These are phyloP conservation scores for Lagorchestes hirsutus DNA, from an alignment of 2,797 vertebrate genomes.

Conservation along the genomic window DNA sequence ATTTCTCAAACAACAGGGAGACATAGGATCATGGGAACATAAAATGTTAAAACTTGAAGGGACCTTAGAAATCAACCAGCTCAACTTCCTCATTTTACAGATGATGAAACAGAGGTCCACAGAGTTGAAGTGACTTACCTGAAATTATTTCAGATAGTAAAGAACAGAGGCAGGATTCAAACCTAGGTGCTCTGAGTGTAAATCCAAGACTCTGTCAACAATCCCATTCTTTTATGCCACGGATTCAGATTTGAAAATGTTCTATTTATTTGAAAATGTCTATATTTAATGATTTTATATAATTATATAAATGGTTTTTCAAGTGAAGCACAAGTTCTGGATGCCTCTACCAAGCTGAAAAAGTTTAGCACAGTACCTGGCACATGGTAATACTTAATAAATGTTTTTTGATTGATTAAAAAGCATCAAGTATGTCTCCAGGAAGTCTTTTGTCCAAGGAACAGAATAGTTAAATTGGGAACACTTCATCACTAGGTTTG, in stretches of 20 bases:
- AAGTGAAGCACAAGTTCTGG: background rate
- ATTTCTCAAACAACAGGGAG: background rate
- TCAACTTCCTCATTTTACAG: background rate
- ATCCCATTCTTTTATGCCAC: background rate
- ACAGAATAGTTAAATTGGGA: background rate
- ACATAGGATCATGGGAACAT: background rate
- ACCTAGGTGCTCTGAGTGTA: background rate
- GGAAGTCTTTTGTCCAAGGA: background rate
- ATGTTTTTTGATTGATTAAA: background rate
- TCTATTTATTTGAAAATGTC: background rate
- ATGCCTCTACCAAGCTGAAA: background rate
- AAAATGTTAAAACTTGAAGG: background rate
- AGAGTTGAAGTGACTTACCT: background rate
- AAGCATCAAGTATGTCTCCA: background rate
- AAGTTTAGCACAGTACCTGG: background rate
- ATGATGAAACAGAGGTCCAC: background rate
- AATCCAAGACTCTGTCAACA: slow-evolving; percentile 3
- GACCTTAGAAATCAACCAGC: background rate
- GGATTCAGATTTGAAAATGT: background rate
- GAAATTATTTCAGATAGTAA: background rate
- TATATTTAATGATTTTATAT: background rate
- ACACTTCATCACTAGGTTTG: background rate
- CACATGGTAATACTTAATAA: background rate
- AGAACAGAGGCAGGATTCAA: background rate
- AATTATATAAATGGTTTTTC: background rate